Base-by-base conservation (phyloP, 1,140 invertebrate species). In the Diuraphis noxia region DNA sequence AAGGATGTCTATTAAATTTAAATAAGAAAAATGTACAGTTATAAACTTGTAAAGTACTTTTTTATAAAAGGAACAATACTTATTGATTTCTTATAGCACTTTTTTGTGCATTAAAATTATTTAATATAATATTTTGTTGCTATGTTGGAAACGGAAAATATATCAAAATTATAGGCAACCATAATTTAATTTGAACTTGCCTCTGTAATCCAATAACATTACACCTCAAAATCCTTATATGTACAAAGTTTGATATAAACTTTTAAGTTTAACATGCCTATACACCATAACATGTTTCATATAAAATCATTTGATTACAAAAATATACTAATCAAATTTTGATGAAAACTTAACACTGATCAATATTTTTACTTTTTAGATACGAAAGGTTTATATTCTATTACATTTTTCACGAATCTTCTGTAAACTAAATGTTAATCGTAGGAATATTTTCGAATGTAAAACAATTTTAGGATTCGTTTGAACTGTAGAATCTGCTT, bases 181-280 rank as follows among this genome's bases (percentile, higher is more conserved):
- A 36, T 21, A 86, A 46, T 86, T 86, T 52, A 52, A 86, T 86
- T 86, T 52, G 13, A 86, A 52, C 85, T 86, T 23, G 46, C 30
- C 21, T 52, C 13, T 1, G 34, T 52, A 52, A 52, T 21, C 85
- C 85, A 86, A 86, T 86, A 86, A 38, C 21, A 36, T 52, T 52
- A 38, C 43, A 86, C 85, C 46, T 46, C 8, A 52, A 86, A 86
- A 86, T 52, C 36, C 46, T 4, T 30, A 46, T 43, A 30, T 36
- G 46, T 21, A 5, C 2, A 86, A 86, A 52, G 46, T 52, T 86
- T 38, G 46, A 86, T 86, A 86, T 86, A 36, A 86, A 86, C 46
- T 52, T 86, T 86, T 34, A 19, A 72, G n/a, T 72, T 72, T 86
- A 86, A 38, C 46, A 49, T 49, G 6, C 21, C 43, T 36, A 52